Base-by-base conservation (phyloP, 2,888 invertebrate genomes). In the Dilophus febrilis region DNA sequence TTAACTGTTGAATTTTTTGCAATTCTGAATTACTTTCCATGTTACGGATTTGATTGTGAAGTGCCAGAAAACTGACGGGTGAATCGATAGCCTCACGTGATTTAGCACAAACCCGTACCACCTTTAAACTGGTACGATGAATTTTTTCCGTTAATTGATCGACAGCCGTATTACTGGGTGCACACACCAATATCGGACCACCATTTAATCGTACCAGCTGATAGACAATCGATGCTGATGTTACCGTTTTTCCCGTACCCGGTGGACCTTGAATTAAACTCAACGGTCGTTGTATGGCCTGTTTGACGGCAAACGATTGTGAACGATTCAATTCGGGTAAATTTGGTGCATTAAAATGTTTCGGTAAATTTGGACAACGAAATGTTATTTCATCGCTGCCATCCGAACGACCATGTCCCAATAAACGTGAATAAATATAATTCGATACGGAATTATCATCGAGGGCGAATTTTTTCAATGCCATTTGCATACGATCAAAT, bases 101-200 rank as follows among this genome's bases (percentile, higher is more conserved):
- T 61, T 98, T 97, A 26, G 98, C 97, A 64, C 95, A 97, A 10
- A 99, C 71, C 1, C 98, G 71, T 3, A 98, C 92, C 4, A 70
- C 69, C 64, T 94, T 97, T 31, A 99, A 68, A 36, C 95, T 97
- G 6, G 97, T 97, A 48, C 82, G 75, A 61, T 98, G 97, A 40
- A 99, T 97, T 63, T 98, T 98, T 61, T 97, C 97, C 0, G 98
- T 97, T 14, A 99, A 70, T 55, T 99, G 98, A 62, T 99, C 98
- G 0, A 98, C 98, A 18, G 98, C 98, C 2, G 97, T 98, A 63
- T 99, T 99, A 44, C 92, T 94, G 0, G 98, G 98, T 0, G 98
- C 97, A 59, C 98, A 98, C 0, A 99, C 98, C 2, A 99, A 68
- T 1, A 98, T 94, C 0, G 91, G 88, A 2, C 88, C 88, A 4